Evolutionary conservation across 1,140 invertebrate genomes (phyloP).

Genomic region (Drosophila prosaltans): DNA sequence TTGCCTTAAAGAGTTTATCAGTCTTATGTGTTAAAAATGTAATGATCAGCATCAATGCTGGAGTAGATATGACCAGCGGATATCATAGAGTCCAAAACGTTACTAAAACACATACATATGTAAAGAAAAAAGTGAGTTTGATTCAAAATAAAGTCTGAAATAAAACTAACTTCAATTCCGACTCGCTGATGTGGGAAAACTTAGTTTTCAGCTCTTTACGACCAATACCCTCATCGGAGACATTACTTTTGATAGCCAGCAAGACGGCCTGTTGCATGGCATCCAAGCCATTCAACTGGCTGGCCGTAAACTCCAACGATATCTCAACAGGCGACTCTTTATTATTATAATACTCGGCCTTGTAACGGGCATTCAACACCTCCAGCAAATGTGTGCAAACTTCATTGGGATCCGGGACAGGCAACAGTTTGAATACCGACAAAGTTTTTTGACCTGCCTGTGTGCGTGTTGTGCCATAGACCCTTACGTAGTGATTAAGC

Average conservation of each 20-base stretch:
- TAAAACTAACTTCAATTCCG: slow-evolving; percentile 82
- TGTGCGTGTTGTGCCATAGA: slow-evolving; percentile 85
- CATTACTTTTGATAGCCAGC: slow-evolving; percentile 82
- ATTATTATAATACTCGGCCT: slow-evolving; percentile 71
- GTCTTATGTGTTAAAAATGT: too few relatives aligned
- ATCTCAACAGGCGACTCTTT: slow-evolving; percentile 67
- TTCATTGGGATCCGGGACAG: slow-evolving; percentile 86
- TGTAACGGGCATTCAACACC: slow-evolving; percentile 85
- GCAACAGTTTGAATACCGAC: slow-evolving; percentile 86
- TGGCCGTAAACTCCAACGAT: slow-evolving; percentile 30
- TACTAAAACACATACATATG: too few relatives aligned
- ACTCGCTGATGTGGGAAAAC: slow-evolving; percentile 80
- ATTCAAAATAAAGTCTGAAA: not conserved
- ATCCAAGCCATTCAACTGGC: slow-evolving; percentile 80
- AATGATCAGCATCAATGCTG: too few relatives aligned
- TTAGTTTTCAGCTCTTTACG: slow-evolving; percentile 71
- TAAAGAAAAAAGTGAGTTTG: not conserved
- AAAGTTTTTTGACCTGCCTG: slow-evolving; percentile 85
- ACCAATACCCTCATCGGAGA: slow-evolving; percentile 74
- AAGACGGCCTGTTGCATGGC: slow-evolving; percentile 83
- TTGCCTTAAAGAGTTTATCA: too few relatives aligned
- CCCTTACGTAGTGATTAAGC: slow-evolving; percentile 86
- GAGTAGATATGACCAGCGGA: too few relatives aligned
- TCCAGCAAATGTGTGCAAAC: slow-evolving; percentile 87
- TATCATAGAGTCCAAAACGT: too few relatives aligned